These are phyloP conservation scores for Dasyurus viverrinus DNA, from an alignment of 2,113 vertebrate genomes.

Conservation along the genomic window DNA sequence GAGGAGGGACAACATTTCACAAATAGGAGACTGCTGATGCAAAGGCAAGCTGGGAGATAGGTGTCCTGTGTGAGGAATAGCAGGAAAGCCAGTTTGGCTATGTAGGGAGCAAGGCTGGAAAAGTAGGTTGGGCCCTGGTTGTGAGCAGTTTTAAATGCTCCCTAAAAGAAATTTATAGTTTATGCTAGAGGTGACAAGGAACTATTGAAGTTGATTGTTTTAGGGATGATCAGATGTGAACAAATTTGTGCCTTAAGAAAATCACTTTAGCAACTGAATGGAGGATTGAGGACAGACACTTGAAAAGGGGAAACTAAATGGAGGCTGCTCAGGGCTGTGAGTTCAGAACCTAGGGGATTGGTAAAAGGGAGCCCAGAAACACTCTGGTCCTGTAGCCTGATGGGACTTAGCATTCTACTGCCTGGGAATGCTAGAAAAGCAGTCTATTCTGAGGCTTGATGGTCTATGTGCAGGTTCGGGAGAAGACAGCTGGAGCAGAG, in stretches of 20 bases:
- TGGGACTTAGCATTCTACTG: no score
- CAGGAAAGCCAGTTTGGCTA: background rate
- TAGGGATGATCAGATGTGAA: background rate
- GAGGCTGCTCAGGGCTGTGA: background rate
- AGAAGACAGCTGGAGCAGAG: constrained; percentile 86
- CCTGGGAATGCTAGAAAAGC: rapidly evolving
- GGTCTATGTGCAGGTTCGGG: constrained; percentile 87
- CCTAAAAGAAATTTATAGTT: background rate
- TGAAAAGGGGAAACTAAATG: background rate
- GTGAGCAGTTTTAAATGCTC: background rate
- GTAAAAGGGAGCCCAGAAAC: background rate
- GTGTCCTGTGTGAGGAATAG: background rate
- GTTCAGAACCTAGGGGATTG: background rate
- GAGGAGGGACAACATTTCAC: background rate
- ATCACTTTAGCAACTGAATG: background rate
- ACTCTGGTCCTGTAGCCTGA: background rate
- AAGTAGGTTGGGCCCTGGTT: background rate
- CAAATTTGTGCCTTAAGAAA: background rate
- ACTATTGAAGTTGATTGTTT: background rate
- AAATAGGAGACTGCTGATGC: background rate
- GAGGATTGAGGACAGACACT: background rate
- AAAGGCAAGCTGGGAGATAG: background rate
- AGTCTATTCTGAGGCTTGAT: rapidly evolving
- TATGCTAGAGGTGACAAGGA: background rate
- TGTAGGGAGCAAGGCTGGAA: background rate